Conservation (phyloP, 2,113 vertebrate species). For the Rhagologus leucostigma region DNA sequence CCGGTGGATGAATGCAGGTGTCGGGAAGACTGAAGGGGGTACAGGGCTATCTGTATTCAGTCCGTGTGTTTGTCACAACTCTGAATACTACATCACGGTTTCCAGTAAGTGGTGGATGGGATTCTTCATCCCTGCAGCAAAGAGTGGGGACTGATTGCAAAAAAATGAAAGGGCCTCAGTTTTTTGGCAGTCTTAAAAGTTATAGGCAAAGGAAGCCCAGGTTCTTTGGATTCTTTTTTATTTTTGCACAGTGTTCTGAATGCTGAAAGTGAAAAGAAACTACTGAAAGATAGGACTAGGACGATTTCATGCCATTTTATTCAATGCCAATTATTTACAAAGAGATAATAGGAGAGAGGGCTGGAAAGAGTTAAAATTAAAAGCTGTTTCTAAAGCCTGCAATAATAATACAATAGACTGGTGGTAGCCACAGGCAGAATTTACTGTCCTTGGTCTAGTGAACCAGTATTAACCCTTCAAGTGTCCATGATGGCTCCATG, state of each 20-base stretch:
- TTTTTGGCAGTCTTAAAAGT: neutral
- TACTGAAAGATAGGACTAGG: neutral
- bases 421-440: constrained; percentile 63
- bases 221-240: neutral
- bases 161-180: neutral
- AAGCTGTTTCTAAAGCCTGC: constrained; percentile 56
- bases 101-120: neutral
- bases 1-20: neutral
- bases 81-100: neutral
- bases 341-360: neutral
- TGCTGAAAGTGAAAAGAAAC: neutral
- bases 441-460: constrained; percentile 64
- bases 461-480: constrained; percentile 63
- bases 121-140: neutral
- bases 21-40: neutral
- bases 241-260: neutral
- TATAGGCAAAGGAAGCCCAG: neutral
- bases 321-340: neutral
- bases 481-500: constrained; percentile 47
- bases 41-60: neutral
- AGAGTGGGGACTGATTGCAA: neutral
- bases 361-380: constrained; percentile 57
- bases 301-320: neutral
- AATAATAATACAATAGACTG: constrained; percentile 58
- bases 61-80: neutral